A percentile compares a stretch with the other conserved stretches of the same genome.
Conservation (phyloP, 2,888 invertebrate genomes). For the Drosophila stalkeri region DNA sequence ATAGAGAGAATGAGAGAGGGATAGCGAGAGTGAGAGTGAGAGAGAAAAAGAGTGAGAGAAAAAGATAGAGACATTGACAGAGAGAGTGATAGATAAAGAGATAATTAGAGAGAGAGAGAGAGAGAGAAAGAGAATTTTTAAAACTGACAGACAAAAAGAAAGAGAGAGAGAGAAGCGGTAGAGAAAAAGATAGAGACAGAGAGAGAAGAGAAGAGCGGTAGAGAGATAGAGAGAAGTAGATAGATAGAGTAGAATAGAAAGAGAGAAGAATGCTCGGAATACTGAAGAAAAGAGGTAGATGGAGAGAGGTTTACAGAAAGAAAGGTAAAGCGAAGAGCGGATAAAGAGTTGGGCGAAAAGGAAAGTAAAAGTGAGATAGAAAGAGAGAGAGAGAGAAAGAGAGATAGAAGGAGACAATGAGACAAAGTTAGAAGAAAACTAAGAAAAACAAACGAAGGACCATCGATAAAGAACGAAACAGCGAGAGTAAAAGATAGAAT, state of each 20-base stretch:
- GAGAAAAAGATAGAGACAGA: background rate
- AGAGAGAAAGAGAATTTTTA: background rate
- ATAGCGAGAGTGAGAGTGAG: no score
- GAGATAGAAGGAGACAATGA: no score
- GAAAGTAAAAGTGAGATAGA: background rate
- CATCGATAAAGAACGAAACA: no score
- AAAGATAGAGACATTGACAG: no score
- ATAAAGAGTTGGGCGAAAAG: background rate
- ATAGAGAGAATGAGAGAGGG: no score
- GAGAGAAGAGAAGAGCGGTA: background rate
- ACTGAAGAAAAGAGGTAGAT: no score
- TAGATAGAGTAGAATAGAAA: background rate
- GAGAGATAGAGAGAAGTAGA: background rate
- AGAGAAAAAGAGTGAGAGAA: background rate
- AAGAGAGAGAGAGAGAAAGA: background rate
- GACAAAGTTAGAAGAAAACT: no score
- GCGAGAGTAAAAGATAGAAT: no score
- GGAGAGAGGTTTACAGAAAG: background rate
- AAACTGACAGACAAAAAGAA: background rate
- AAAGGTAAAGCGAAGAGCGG: no score
- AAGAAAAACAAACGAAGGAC: no score
- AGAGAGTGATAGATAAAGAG: no score
- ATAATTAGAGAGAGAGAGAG: background rate
- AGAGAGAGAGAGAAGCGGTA: background rate
- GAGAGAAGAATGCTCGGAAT: background rate